Base-by-base conservation (phyloP, 2,888 invertebrate species). In the Tetanocera ferruginea region DNA sequence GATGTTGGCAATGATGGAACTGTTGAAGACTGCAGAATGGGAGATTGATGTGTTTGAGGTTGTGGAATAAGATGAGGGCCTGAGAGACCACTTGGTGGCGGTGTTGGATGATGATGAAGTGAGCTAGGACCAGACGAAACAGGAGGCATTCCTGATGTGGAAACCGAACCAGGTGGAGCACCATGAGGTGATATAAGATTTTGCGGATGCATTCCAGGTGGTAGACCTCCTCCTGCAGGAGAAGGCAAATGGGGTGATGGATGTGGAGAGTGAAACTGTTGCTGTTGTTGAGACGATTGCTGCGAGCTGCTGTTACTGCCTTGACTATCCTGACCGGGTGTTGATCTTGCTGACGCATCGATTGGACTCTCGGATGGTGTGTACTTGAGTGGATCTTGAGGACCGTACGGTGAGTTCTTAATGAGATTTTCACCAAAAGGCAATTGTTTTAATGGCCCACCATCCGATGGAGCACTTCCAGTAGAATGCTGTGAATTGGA, bases 1-100 rank as follows among this genome's bases (percentile, higher is more conserved):
- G 85, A 84, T 1, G 90, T 90, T 11, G 91, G 89, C 79, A 92
- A 88, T 76, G 91, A 91, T 60, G 86, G 82, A 72, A 91, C 91
- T 74, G 64, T 23, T 19, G 74, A 49, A 17, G 71, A 91, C 91
- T 78, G 92, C 90, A 23, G 84, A 81, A 52, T 25, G 5, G 64
- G 82, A 79, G 73, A 78, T 80, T 76, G 83, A 75, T 77, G 82
- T 71, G 77, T 77, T 76, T 71, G 81, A 76, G 71, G 79, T 77
- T 55, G 82, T 71, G 34, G 79, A 80, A 51, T 81, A 80, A 77
- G 80, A 83, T 81, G 79, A 28, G 82, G 80, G 4, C 84, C 82
- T 9, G 81, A 76, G 1, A 72, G 52, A 17, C 79, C 77, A 17
- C 81, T 70, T 11, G 75, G 78, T 28, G 83, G 84, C 5, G 87